A percentile compares a stretch with the other conserved stretches of the same genome.
Conservation (phyloP, 2,113 vertebrate species). For the Regulus satrapa region DNA sequence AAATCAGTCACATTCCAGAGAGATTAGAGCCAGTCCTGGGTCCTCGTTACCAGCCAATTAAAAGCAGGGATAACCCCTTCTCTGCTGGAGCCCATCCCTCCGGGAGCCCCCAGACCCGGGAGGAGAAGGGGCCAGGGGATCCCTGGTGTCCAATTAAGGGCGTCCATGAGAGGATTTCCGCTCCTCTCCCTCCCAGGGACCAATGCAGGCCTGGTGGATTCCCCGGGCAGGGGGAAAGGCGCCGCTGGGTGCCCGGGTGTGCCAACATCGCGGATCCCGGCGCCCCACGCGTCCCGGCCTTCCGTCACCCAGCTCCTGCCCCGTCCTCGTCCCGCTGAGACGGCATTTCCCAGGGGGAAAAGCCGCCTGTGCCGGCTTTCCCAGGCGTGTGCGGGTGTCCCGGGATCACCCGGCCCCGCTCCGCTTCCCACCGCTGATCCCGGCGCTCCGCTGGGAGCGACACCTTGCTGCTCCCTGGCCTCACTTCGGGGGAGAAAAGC, state of each 20-base stretch:
- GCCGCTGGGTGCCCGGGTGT: no score
- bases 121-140: neutral
- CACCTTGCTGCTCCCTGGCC: neutral
- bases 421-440: neutral
- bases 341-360: no score
- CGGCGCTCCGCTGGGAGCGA: fast-evolving
- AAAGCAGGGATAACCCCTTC: conserved; percentile 62
- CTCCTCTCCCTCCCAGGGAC: neutral
- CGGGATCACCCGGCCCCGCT: neutral
- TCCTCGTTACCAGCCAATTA: conserved; percentile 54
- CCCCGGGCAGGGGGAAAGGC: neutral
- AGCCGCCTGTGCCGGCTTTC: no score
- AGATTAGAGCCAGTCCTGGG: conserved; percentile 71
- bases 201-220: fast-evolving
- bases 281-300: no score
- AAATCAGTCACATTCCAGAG: conserved; percentile 77
- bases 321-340: no score
- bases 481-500: neutral
- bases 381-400: neutral
- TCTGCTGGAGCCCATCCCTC: neutral
- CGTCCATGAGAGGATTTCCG: neutral
- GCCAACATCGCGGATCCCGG: neutral
- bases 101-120: neutral
- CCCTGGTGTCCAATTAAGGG: neutral
- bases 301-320: no score